Evolutionary conservation across 23 tunicate genomes (phyloP).

Genomic region (Halocynthia aurantium): DNA sequence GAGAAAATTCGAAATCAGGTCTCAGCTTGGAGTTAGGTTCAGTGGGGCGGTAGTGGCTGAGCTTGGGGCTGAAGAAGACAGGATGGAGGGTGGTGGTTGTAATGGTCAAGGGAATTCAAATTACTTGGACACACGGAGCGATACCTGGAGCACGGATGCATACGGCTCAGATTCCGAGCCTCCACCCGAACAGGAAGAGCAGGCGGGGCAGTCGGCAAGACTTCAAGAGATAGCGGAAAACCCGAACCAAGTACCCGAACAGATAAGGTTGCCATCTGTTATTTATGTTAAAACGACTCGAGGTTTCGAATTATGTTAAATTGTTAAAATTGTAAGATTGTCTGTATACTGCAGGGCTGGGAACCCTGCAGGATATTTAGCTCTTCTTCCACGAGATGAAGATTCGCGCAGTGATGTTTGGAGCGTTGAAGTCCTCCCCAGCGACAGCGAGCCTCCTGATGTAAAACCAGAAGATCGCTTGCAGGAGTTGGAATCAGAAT

Average conservation of each 20-base stretch:
- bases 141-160: conserved; percentile 98
- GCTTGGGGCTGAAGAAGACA: conserved; percentile 10
- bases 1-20: conserved; percentile 95
- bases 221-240: conserved; percentile 76
- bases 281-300: not conserved
- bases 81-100: conserved; percentile 14
- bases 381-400: conserved; percentile 61
- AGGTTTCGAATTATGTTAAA: not conserved
- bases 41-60: conserved; percentile 74
- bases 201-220: conserved; percentile 57
- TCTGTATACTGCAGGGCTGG: not conserved
- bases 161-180: conserved; percentile 92
- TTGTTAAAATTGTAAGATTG: not conserved
- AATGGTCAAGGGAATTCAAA: not conserved
- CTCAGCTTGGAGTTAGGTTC: conserved; percentile 81
- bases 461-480: conserved; percentile 68
- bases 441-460: conserved; percentile 95
- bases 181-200: conserved; percentile 62
- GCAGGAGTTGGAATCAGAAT: conserved; percentile 79
- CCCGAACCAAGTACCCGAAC: conserved; percentile 37
- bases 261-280: conserved; percentile 31
- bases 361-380: not conserved
- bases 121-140: conserved; percentile 58
- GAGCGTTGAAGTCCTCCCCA: conserved; percentile 94
- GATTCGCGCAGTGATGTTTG: conserved; percentile 97